phyloP scores from a whole-genome alignment of 2,888 invertebrate genomes.

The Drosophila setosimentum region DNA sequence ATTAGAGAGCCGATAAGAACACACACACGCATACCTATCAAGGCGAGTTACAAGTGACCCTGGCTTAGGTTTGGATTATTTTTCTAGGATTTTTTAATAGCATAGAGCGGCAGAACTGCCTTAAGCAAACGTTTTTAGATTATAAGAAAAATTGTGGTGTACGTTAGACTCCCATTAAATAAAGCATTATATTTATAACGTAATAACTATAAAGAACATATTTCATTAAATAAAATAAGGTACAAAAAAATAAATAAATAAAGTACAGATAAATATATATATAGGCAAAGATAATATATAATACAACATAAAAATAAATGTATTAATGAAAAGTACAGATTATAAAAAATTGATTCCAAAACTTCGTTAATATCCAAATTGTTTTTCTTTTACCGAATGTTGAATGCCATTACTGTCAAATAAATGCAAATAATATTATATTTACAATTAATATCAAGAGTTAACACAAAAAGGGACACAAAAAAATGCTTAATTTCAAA shows the following conservation, averaged over 20 bases:
- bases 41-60: constrained; percentile 46
- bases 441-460: background rate
- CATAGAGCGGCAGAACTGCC: background rate
- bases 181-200: background rate
- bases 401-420: background rate
- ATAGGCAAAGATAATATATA: too few relatives aligned
- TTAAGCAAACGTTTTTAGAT: background rate
- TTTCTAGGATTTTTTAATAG: constrained; percentile 14
- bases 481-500: background rate
- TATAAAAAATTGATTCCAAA: too few relatives aligned
- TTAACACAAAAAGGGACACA: background rate
- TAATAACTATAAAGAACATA: background rate
- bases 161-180: background rate
- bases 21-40: constrained; percentile 19
- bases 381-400: background rate
- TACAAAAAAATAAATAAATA: background rate
- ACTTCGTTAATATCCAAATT: too few relatives aligned
- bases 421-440: background rate
- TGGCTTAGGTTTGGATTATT: constrained; percentile 61
- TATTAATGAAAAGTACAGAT: background rate
- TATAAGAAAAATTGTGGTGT: background rate
- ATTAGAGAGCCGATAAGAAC: constrained; percentile 22
- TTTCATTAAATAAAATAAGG: background rate
- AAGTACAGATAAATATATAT: too few relatives aligned
- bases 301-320: too few relatives aligned